Evolutionary conservation across 1,140 invertebrate species (phyloP).

Genomic region (Drosophila erecta): DNA sequence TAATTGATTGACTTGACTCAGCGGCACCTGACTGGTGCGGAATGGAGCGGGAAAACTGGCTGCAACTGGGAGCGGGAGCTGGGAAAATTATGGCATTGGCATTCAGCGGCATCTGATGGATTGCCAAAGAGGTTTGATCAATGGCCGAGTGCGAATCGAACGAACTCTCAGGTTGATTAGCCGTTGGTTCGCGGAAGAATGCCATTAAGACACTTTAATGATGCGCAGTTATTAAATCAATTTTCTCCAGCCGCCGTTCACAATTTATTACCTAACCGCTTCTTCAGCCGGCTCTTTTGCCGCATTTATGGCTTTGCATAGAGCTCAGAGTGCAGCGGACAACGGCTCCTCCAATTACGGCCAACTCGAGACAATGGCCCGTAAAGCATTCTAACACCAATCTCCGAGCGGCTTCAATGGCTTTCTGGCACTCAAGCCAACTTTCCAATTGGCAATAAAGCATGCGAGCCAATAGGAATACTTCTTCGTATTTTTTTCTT

Average conservation of each 20-base stretch:
- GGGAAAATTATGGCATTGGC: constrained; percentile 68
- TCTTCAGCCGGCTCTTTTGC: constrained; percentile 23
- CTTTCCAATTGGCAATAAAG: constrained; percentile 83
- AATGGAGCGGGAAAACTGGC: constrained; percentile 34
- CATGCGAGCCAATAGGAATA: constrained; percentile 75
- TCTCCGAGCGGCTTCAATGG: constrained; percentile 53
- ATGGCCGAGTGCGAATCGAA: constrained; percentile 33
- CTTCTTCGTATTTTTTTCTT: constrained; percentile 38
- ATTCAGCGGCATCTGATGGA: constrained; percentile 68
- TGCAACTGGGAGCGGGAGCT: constrained; percentile 7
- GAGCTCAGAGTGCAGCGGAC: constrained; percentile 1
- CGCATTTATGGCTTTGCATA: constrained; percentile 75
- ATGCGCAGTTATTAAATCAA: constrained; percentile 78
- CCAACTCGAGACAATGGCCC: constrained; percentile 69
- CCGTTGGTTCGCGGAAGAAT: constrained; percentile 66
- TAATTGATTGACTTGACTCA: constrained; percentile 79
- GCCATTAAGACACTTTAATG: constrained; percentile 72
- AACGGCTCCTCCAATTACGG: constrained; percentile 64
- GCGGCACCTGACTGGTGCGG: constrained; percentile 10
- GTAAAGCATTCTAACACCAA: constrained; percentile 80
- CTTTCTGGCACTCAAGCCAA: constrained; percentile 60
- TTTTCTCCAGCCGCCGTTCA: constrained; percentile 37
- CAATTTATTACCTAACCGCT: constrained; percentile 72
- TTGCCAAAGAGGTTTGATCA: constrained; percentile 52
- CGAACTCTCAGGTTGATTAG: constrained; percentile 11